Evolutionary conservation across 2,113 vertebrate genomes (phyloP).

Genomic region (Egretta garzetta): DNA sequence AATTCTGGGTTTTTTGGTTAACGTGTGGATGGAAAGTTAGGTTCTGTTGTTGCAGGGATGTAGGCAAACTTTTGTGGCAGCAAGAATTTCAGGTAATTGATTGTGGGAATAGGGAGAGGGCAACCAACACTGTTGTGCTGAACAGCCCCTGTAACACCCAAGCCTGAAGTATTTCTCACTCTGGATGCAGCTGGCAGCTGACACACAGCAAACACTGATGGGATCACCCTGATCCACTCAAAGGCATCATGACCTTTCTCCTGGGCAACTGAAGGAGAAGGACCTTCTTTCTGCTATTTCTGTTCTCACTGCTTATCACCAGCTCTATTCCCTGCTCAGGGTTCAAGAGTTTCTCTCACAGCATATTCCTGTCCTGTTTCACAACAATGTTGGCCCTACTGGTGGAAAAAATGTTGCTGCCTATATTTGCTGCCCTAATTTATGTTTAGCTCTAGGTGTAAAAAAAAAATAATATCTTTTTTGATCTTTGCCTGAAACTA

Average conservation of each 20-base stretch:
- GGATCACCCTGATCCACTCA: background rate
- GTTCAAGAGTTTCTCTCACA: background rate
- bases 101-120: background rate
- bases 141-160: background rate
- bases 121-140: background rate
- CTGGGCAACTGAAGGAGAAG: background rate
- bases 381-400: background rate
- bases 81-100: background rate
- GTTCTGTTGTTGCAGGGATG: background rate
- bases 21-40: background rate
- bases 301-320: background rate
- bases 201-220: background rate
- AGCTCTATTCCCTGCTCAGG: background rate
- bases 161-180: background rate
- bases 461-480: background rate
- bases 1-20: background rate
- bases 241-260: background rate
- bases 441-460: background rate
- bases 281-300: background rate
- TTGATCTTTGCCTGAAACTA: background rate
- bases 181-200: background rate
- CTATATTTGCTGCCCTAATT: background rate
- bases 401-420: background rate
- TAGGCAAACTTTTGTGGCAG: background rate
- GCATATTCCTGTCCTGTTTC: background rate